Evolutionary conservation across 1,140 invertebrate genomes (phyloP).

Genomic region (Bombus vancouverensis): DNA sequence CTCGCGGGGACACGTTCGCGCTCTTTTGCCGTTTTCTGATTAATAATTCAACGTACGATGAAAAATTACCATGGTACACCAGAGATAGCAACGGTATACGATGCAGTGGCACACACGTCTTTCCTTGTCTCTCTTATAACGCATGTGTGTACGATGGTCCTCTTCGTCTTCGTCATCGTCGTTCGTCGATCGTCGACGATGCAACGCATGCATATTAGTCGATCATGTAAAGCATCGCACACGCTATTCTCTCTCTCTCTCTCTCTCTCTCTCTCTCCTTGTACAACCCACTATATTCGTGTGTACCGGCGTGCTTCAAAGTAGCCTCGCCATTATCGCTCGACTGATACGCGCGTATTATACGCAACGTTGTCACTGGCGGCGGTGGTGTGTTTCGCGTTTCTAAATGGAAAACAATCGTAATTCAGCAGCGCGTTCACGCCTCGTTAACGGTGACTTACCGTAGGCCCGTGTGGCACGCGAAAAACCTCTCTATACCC

Average conservation of each 20-base stretch:
- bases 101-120: no score
- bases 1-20: slow-evolving; percentile 13
- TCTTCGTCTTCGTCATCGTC: background rate
- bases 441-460: slow-evolving; percentile 46
- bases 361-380: background rate
- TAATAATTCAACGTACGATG: slow-evolving; percentile 60
- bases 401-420: slow-evolving; percentile 38
- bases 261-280: background rate
- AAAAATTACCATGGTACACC: slow-evolving; percentile 40
- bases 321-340: slow-evolving; percentile 20
- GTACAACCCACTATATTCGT: background rate
- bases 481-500: slow-evolving; percentile 17
- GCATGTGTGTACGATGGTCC: background rate
- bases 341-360: background rate
- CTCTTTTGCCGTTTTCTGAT: slow-evolving; percentile 50
- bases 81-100: background rate
- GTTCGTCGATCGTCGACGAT: background rate
- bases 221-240: background rate
- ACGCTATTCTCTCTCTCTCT: background rate
- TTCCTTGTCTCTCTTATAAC: background rate
- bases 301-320: background rate
- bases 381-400: background rate
- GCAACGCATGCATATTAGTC: slow-evolving; percentile 37
- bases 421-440: slow-evolving; percentile 37
- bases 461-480: background rate